Evolutionary conservation across 2,113 vertebrate genomes (phyloP).

Genomic region (Ornithorhynchus anatinus): DNA sequence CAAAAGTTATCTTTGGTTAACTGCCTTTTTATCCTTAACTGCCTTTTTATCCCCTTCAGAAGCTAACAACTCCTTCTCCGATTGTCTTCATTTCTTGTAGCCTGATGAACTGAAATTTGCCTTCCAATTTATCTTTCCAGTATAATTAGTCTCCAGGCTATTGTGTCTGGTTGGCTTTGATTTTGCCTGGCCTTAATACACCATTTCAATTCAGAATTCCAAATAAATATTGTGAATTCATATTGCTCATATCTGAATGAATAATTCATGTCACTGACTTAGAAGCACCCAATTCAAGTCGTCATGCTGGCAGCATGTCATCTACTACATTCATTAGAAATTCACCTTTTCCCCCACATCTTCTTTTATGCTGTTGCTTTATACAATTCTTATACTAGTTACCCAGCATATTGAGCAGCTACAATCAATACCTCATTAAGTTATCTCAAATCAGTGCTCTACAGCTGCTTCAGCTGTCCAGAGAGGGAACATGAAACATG

Average conservation of each 20-base stretch:
- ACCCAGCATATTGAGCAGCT: neutral
- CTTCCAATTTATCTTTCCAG: slow-evolving; percentile 29
- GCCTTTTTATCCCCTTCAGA: slow-evolving; percentile 38
- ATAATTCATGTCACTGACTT: slow-evolving; percentile 44
- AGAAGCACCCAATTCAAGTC: slow-evolving; percentile 9
- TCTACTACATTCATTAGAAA: slow-evolving; percentile 14
- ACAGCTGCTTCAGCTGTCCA: slow-evolving; percentile 31
- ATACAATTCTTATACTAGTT: neutral
- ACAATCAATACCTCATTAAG: slow-evolving; percentile 53
- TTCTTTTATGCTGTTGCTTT: neutral
- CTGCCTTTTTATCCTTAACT: slow-evolving; percentile 41
- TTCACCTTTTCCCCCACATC: neutral
- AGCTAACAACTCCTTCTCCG: slow-evolving; percentile 19
- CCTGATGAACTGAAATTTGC: slow-evolving; percentile 39
- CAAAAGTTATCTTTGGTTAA: slow-evolving; percentile 27
- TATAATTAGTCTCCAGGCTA: slow-evolving; percentile 21
- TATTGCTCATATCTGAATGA: slow-evolving; percentile 38
- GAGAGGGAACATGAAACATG: slow-evolving; percentile 22
- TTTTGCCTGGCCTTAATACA: neutral
- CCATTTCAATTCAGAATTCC: slow-evolving; percentile 21
- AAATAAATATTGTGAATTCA: slow-evolving; percentile 18
- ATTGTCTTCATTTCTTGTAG: slow-evolving; percentile 16
- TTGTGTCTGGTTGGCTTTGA: slow-evolving; percentile 1
- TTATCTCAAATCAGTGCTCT: slow-evolving; percentile 37
- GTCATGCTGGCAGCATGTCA: neutral